Evolutionary conservation across 1,140 invertebrate species (phyloP).

Genomic region (Zaprionus capensis): DNA sequence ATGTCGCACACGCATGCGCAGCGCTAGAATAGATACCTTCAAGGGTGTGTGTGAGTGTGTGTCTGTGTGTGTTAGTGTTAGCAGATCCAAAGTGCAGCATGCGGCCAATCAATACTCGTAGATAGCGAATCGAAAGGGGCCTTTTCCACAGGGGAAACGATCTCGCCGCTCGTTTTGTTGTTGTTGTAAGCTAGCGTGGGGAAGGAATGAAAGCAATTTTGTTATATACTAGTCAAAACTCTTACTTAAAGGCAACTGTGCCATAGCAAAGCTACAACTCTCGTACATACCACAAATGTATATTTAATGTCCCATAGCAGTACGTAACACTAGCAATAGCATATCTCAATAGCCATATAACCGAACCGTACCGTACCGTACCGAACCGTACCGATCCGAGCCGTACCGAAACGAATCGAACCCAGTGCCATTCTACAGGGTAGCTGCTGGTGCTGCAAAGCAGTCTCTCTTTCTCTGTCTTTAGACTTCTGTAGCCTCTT

Average conservation of each 20-base stretch:
- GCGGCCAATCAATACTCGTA: no score
- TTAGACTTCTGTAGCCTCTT: not conserved
- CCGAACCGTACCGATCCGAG: conserved; percentile 5
- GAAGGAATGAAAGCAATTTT: conserved; percentile 32
- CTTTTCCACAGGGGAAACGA: conserved; percentile 39
- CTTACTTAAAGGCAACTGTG: conserved; percentile 76
- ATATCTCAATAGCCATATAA: conserved; percentile 23
- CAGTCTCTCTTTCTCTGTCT: not conserved
- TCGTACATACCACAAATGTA: conserved; percentile 15
- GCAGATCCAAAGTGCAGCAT: conserved; percentile 3
- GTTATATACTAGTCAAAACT: conserved; percentile 79
- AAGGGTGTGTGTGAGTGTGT: conserved; percentile 9
- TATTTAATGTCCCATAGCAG: not conserved
- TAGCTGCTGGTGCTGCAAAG: conserved; percentile 8
- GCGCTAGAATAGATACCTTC: conserved; percentile 58
- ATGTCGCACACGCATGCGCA: conserved; percentile 84
- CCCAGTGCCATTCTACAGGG: conserved; percentile 48
- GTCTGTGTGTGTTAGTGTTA: conserved; percentile 14
- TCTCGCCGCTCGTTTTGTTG: conserved; percentile 80
- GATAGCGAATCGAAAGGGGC: conserved; percentile 25
- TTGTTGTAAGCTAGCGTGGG: conserved; percentile 35
- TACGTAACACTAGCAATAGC: not conserved
- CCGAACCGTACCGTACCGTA: not conserved
- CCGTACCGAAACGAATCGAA: conserved; percentile 24
- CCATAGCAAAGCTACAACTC: conserved; percentile 73